Evolutionary conservation across 1,140 invertebrate species (phyloP).

Genomic region (Sycophila sp.): DNA sequence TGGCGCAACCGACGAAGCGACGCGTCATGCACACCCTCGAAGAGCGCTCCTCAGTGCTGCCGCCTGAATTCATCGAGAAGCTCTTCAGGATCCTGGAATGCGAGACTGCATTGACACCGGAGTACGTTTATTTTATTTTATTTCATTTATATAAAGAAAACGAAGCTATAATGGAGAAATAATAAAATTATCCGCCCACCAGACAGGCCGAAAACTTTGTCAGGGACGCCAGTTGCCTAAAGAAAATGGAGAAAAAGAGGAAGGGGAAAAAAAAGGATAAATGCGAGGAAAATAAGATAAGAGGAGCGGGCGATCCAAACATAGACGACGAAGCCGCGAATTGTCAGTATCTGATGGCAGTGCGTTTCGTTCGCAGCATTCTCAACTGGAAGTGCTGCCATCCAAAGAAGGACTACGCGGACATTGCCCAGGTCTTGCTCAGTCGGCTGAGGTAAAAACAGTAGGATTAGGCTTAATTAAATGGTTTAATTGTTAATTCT

Average conservation of each 20-base stretch:
- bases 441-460: no score
- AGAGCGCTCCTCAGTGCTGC: constrained; percentile 42
- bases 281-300: neutral
- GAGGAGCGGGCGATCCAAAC: neutral
- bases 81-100: constrained; percentile 53
- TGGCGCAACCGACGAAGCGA: constrained; percentile 53
- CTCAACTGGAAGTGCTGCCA: constrained; percentile 49
- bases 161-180: neutral
- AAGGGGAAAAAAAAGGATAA: neutral
- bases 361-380: constrained; percentile 57
- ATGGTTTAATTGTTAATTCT: no score
- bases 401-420: constrained; percentile 51
- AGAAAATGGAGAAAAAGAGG: constrained; percentile 30
- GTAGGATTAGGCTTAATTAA: no score
- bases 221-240: constrained; percentile 15
- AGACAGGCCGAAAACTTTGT: constrained; percentile 52
- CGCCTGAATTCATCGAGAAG: constrained; percentile 50
- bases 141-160: neutral
- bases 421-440: constrained; percentile 54
- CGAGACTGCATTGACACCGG: constrained; percentile 54
- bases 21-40: constrained; percentile 48
- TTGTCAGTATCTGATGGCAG: constrained; percentile 56
- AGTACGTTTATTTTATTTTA: constrained; percentile 50
- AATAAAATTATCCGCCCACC: constrained; percentile 5
- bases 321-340: constrained; percentile 42